Conservation (phyloP, 2,888 invertebrate genomes). For the Cyclophora punctaria region DNA sequence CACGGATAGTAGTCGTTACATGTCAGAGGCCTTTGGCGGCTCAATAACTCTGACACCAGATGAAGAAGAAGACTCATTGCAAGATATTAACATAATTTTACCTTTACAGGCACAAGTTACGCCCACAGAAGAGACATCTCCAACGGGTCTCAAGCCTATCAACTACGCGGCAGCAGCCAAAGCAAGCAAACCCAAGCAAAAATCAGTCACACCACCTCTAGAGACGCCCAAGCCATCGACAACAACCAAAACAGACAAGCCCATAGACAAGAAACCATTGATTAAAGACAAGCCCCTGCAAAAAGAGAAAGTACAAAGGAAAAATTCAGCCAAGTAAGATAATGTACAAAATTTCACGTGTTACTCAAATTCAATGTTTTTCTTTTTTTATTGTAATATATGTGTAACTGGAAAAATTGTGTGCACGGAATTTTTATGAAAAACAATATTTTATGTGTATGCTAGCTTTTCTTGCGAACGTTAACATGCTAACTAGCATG, state of each 20-base stretch:
- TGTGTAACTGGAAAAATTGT: no score
- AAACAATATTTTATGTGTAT: no score
- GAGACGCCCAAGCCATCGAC: slow-evolving; percentile 23
- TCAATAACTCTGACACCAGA: no score
- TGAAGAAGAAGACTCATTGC: no score
- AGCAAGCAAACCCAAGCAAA: slow-evolving; percentile 54
- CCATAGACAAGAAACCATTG: slow-evolving; percentile 17
- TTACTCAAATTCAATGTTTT: no score
- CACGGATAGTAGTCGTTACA: no score
- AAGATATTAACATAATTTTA: background rate
- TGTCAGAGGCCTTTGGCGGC: no score
- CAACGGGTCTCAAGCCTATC: slow-evolving; percentile 49
- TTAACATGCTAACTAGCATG: no score
- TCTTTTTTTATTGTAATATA: no score
- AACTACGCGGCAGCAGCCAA: slow-evolving; percentile 68
- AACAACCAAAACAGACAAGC: slow-evolving; percentile 14
- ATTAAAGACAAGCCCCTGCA: slow-evolving; percentile 16
- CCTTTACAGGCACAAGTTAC: slow-evolving; percentile 25
- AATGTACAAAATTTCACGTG: background rate
- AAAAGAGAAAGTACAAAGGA: slow-evolving; percentile 35
- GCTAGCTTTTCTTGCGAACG: no score
- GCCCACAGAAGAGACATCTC: slow-evolving; percentile 24
- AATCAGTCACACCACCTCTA: slow-evolving; percentile 28
- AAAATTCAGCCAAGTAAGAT: slow-evolving; percentile 54
- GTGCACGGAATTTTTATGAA: no score